phyloP scores from a whole-genome alignment of 2,113 vertebrate genomes.

The Acanthochromis polyacanthus region DNA sequence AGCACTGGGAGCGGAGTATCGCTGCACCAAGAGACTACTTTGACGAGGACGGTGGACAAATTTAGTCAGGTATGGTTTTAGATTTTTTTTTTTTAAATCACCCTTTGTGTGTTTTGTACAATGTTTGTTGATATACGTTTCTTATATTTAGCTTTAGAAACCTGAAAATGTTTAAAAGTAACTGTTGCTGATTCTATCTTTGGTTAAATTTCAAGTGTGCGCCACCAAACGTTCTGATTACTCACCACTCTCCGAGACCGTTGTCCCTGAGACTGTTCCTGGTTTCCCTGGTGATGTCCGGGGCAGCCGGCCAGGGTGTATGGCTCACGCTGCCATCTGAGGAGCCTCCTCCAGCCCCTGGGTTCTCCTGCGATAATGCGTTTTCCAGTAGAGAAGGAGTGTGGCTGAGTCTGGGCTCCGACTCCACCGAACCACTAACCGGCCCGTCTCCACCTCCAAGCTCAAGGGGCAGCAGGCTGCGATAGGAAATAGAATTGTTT shows the following conservation, averaged over 20 bases:
- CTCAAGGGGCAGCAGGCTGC: slow-evolving; percentile 87
- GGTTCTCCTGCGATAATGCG: slow-evolving; percentile 90
- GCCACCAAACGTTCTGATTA: neutral
- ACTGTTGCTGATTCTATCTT: no score
- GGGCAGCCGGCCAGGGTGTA: slow-evolving; percentile 93
- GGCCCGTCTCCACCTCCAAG: slow-evolving; percentile 77
- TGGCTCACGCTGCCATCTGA: slow-evolving; percentile 86
- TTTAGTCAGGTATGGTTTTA: no score
- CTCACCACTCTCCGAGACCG: slow-evolving; percentile 82
- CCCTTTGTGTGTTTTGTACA: no score
- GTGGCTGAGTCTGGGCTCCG: slow-evolving; percentile 87
- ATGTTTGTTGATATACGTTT: no score
- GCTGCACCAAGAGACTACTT: no score
- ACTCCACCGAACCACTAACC: slow-evolving; percentile 81
- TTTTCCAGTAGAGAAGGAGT: slow-evolving; percentile 92
- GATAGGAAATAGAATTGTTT: neutral
- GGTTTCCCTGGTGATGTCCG: slow-evolving; percentile 97
- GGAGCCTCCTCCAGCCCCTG: slow-evolving; percentile 73
- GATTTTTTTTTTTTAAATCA: neutral
- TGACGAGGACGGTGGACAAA: no score
- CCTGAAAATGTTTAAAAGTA: no score
- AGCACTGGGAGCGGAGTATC: no score
- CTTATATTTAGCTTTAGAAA: neutral
- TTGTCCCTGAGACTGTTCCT: slow-evolving; percentile 89
- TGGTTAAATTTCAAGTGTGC: no score